These are phyloP conservation scores for Acromyrmex heyeri DNA, from an alignment of 1,140 invertebrate species.

Conservation along the genomic window DNA sequence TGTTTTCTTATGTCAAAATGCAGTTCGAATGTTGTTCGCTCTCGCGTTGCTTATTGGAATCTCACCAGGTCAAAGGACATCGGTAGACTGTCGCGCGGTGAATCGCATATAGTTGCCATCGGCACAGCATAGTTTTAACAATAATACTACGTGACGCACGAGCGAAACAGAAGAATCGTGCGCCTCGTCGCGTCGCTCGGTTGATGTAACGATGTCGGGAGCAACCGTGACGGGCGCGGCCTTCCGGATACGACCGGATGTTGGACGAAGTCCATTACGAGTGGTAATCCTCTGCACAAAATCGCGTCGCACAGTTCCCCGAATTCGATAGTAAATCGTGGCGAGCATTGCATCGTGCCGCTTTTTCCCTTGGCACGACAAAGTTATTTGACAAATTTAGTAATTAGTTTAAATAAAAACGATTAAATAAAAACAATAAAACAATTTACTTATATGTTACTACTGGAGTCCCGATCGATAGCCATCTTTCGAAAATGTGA, in stretches of 20 bases:
- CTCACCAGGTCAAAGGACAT: slow-evolving; percentile 74
- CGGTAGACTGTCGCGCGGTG: slow-evolving; percentile 75
- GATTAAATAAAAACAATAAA: background rate
- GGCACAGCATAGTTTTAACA: slow-evolving; percentile 62
- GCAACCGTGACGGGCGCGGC: slow-evolving; percentile 82
- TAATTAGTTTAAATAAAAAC: background rate
- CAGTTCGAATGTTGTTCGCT: background rate
- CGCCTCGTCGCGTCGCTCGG: slow-evolving; percentile 64
- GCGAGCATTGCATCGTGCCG: background rate
- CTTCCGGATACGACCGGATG: slow-evolving; percentile 84
- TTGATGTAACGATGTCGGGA: slow-evolving; percentile 78
- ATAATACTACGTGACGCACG: slow-evolving; percentile 78
- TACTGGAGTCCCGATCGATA: background rate
- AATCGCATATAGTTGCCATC: slow-evolving; percentile 25
- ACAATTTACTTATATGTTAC: background rate
- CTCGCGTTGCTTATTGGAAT: slow-evolving; percentile 35
- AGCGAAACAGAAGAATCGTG: slow-evolving; percentile 74
- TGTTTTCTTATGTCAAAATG: background rate
- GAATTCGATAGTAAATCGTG: slow-evolving; percentile 46
- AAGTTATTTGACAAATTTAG: background rate
- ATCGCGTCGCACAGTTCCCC: slow-evolving; percentile 38
- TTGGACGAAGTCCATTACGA: slow-evolving; percentile 72
- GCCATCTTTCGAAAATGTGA: background rate
- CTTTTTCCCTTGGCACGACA: background rate
- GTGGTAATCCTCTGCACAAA: slow-evolving; percentile 49